phyloP scores from a whole-genome alignment of 1,140 invertebrate species.

The Plutomurus gul region DNA sequence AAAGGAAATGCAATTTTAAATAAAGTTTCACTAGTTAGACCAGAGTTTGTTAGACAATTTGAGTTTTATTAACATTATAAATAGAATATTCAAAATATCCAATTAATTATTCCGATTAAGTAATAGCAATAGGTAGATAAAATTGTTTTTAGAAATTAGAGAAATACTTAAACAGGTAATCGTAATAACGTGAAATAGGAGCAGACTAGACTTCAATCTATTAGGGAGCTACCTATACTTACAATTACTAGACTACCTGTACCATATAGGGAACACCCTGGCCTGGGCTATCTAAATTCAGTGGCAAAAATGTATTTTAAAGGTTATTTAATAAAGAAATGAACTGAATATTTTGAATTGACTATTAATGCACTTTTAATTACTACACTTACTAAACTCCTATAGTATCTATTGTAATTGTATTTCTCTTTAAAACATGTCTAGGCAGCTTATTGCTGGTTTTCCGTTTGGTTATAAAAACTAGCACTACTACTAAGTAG shows the following conservation, averaged over 20 bases:
- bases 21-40: too few species aligned
- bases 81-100: too few species aligned
- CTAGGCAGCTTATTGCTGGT: constrained; percentile 11
- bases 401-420: not conserved
- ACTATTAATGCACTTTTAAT: too few species aligned
- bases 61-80: constrained; percentile 22
- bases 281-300: too few species aligned
- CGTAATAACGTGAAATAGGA: not conserved
- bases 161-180: not conserved
- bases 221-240: too few species aligned
- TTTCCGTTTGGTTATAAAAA: not conserved
- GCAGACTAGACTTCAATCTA: not conserved
- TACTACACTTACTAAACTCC: too few species aligned
- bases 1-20: constrained; percentile 26
- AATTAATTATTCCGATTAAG: too few species aligned
- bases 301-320: not conserved
- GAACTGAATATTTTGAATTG: too few species aligned
- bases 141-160: too few species aligned
- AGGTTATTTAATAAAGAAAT: not conserved
- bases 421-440: constrained; percentile 16
- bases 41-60: not conserved
- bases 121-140: too few species aligned
- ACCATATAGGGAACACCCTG: too few species aligned
- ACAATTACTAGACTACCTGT: too few species aligned
- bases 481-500: not conserved